Percentiles rank a stretch among this genome's conserved stretches.
phyloP scores from a whole-genome alignment of 2,797 vertebrate genomes.

The Notolabrus celidotus region DNA sequence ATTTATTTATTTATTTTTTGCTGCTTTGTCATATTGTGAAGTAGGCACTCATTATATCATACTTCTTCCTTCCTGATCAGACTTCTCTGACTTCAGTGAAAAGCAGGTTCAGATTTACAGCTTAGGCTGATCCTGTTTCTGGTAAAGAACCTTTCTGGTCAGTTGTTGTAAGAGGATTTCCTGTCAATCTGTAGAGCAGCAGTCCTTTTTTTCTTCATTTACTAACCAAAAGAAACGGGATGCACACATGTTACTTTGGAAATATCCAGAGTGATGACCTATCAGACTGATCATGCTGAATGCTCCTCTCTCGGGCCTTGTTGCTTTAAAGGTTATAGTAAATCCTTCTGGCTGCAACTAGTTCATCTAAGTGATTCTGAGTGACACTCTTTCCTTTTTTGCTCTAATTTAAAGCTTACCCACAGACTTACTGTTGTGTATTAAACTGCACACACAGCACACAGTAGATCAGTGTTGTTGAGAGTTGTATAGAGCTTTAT shows the following conservation, averaged over 20 bases:
- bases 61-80: slow-evolving; percentile 1
- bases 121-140: slow-evolving; percentile 39
- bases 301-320: slow-evolving; percentile 7
- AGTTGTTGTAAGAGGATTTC: slow-evolving; percentile 47
- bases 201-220: neutral
- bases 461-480: neutral
- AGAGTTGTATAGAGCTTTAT: neutral
- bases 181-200: slow-evolving; percentile 5
- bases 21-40: neutral
- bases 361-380: neutral
- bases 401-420: neutral
- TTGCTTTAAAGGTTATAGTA: neutral
- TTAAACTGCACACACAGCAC: no score
- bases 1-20: no score
- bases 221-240: slow-evolving; percentile 7
- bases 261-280: neutral
- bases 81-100: slow-evolving; percentile 3
- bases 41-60: neutral
- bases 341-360: neutral
- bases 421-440: no score
- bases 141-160: slow-evolving; percentile 45
- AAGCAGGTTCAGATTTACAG: slow-evolving; percentile 40
- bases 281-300: neutral
- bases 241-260: slow-evolving; percentile 19
- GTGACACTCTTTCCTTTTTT: neutral